phyloP scores from a whole-genome alignment of 2,113 vertebrate genomes.

The Forbesichthys agassizii region DNA sequence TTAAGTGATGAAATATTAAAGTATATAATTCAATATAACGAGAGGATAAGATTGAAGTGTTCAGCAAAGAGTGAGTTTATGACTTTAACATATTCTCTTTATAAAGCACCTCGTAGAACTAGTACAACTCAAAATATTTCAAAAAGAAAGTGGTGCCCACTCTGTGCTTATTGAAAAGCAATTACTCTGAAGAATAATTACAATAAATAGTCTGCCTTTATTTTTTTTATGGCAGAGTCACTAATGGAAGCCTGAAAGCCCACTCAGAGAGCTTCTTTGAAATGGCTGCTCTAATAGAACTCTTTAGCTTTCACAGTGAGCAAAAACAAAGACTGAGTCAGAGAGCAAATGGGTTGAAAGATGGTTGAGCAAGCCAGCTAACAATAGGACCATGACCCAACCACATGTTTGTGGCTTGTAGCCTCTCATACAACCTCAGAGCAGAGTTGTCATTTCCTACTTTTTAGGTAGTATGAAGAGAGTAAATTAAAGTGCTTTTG shows the following conservation, averaged over 20 bases:
- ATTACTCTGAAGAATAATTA: constrained; percentile 26
- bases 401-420: background rate
- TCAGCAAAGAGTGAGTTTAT: background rate
- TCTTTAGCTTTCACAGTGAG: constrained; percentile 44
- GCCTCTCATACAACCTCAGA: too few relatives aligned
- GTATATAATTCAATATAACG: background rate
- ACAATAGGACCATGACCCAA: constrained; percentile 40
- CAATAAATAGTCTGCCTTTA: background rate
- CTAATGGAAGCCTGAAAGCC: constrained; percentile 33
- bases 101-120: too few relatives aligned
- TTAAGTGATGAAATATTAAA: too few relatives aligned
- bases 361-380: constrained; percentile 52
- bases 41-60: background rate
- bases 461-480: too few relatives aligned
- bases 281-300: constrained; percentile 29
- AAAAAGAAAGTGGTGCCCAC: background rate
- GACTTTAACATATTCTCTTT: background rate
- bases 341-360: constrained; percentile 41
- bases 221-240: background rate
- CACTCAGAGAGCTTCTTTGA: constrained; percentile 33
- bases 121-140: background rate
- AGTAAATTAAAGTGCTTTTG: too few relatives aligned
- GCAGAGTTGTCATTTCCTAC: too few relatives aligned
- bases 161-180: constrained; percentile 3
- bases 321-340: constrained; percentile 51